Evolutionary conservation across 2,888 invertebrate species (phyloP), one percentile per base, ranked within the genome.

Genomic region (Luffia ferchaultella): DNA sequence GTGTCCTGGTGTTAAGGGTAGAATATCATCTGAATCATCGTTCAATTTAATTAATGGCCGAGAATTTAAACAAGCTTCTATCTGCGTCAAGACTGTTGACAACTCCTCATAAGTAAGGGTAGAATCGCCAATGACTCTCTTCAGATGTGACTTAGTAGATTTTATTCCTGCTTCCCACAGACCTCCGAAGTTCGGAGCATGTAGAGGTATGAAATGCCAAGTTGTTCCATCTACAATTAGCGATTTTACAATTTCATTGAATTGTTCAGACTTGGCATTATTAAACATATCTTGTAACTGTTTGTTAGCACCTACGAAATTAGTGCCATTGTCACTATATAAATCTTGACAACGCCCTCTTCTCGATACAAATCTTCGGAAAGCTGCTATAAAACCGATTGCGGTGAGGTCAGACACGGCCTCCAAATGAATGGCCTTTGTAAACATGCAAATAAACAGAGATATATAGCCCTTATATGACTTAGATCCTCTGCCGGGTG

Each of bases 201-300:
- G 50, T 1, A 60, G 48, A 1, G 62, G 58, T 5, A 54, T 59
- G 20, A 55, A 61, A 44, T 59, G 61, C 59, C 60, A 62, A 16
- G 52, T 49, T 12, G 56, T 60, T 17, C 58, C 51, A 15, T 54
- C 50, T 1, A 1, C 18, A 1, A 54, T 43, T 2, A 55, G 43
- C 1, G 46, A 16, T 2, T 53, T 41, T 9, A 48, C 52, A 3
- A 54, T 41, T n/a, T 54, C 42, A 7, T 16, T 42, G 2, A 45
- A 9, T 15, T 55, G 1, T 18, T 50, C 16, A 15, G 45, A 16
- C 12, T 46, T 48, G n/a, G 49, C 42, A 46, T 49, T 18, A 1
- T 9, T 20, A 17, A 17, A 54, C 1, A 50, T 40, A 1, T 42
- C 18, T 1, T 15, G 42, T 9, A 58, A 20, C 19, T 56, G 54